Evolutionary conservation across 1,140 invertebrate genomes (phyloP), one percentile per base, ranked within the genome.

Genomic region (Drosophila athabasca): DNA sequence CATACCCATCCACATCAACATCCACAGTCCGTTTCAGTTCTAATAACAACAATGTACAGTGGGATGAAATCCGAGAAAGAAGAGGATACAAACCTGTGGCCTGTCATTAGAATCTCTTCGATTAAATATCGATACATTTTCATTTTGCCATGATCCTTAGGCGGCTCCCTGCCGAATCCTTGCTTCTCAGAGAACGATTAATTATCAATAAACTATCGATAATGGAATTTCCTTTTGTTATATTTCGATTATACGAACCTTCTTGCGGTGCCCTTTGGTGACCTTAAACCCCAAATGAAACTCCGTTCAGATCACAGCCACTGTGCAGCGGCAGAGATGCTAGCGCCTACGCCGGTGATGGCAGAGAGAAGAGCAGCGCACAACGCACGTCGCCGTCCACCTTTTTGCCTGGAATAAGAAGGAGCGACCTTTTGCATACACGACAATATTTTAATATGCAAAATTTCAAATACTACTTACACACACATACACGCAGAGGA

Each of bases 381-480:
- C 4, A 39, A 44, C 55, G 53, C 49, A 57, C 45, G 65, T 46
- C 62, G 55, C 29, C 60, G 78, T 53, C 62, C 79, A 78, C 67
- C 78, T 79, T 87, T 76, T 83, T 67, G 69, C 58, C 62, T 61
- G 73, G 50, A 77, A 73, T 64, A 68, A 61, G 69, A 39, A 13
- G 43, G 19, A 69, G 77, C 55, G 22, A 87, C 83, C 83, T 88
- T 79, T 87, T 79, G 82, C 83, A 88, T 79, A 68, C 75, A 82
- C 83, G 83, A 87, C 83, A 85, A 87, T 87, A 88, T 88, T 87
- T 87, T 88, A 87, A 87, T 87, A 87, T 87, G 84, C 83, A 83
- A 87, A 87, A 87, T 87, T 82, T 87, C 78, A 82, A 87, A 87
- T 82, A 78, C 74, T 76, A 67, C 79, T 60, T 51, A 52, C 57